Evolutionary conservation across 1,140 invertebrate genomes (phyloP).

Genomic region (Ruditapes philippinarum): DNA sequence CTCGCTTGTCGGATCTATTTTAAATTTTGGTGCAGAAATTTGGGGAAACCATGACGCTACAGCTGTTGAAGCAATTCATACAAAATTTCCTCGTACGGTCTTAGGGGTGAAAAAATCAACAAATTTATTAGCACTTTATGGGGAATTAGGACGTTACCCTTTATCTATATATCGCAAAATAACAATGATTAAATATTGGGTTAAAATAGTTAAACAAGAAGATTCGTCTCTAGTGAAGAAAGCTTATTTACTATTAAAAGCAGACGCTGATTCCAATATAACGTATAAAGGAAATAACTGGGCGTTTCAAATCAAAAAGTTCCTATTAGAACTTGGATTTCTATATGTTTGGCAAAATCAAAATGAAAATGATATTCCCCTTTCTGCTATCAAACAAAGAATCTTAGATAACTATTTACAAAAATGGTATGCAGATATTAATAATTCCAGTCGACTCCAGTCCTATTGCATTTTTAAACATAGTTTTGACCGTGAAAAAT

Average conservation of each 20-base stretch:
- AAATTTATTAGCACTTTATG: no score
- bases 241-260: neutral
- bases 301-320: neutral
- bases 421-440: slow-evolving; percentile 5
- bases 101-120: no score
- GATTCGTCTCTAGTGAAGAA: neutral
- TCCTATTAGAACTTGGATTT: neutral
- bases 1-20: no score
- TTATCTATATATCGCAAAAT: no score
- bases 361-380: neutral
- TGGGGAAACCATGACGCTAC: no score
- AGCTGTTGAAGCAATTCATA: no score
- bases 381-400: neutral
- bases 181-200: neutral
- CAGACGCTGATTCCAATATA: slow-evolving; percentile 9
- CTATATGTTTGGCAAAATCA: no score
- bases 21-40: no score
- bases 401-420: neutral
- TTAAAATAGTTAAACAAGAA: neutral
- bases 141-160: no score
- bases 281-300: neutral
- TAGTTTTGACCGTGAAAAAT: neutral
- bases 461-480: neutral
- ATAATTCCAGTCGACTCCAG: neutral
- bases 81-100: no score